phyloP scores from a whole-genome alignment of 2,113 vertebrate genomes.

The Hippopotamus amphibius region DNA sequence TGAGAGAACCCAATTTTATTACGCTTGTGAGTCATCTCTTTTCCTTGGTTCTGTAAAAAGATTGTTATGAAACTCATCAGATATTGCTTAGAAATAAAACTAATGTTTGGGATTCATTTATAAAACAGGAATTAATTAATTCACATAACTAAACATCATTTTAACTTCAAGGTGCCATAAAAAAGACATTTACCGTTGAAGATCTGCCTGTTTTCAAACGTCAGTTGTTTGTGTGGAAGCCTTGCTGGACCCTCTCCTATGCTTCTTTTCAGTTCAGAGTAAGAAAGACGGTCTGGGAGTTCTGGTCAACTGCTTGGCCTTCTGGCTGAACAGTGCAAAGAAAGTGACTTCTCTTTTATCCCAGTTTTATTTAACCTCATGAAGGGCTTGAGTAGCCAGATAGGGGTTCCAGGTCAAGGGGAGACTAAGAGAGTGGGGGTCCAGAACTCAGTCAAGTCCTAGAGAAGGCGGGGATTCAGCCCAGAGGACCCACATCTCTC shows the following conservation, averaged over 20 bases:
- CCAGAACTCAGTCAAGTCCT: neutral
- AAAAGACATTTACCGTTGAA: neutral
- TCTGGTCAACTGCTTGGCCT: neutral
- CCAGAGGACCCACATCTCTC: neutral
- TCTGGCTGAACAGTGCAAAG: neutral
- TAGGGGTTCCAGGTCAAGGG: neutral
- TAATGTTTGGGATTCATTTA: conserved; percentile 13
- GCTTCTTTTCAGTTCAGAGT: neutral
- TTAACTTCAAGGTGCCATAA: neutral
- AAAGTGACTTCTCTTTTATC: neutral
- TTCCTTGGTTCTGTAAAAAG: conserved; percentile 53
- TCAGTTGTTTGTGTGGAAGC: neutral
- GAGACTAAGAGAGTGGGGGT: neutral
- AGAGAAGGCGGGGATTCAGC: neutral
- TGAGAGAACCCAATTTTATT: conserved; percentile 54
- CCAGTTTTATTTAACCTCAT: neutral
- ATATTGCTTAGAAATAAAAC: conserved; percentile 52
- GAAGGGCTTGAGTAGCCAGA: neutral
- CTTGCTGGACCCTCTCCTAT: neutral
- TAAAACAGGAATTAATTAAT: conserved; percentile 49
- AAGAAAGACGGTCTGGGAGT: neutral
- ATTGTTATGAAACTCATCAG: conserved; percentile 58
- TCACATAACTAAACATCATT: neutral
- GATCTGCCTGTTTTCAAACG: neutral
- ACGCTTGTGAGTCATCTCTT: conserved; percentile 62